phyloP scores from a whole-genome alignment of 1,140 invertebrate genomes.

The Cylas formicarius region DNA sequence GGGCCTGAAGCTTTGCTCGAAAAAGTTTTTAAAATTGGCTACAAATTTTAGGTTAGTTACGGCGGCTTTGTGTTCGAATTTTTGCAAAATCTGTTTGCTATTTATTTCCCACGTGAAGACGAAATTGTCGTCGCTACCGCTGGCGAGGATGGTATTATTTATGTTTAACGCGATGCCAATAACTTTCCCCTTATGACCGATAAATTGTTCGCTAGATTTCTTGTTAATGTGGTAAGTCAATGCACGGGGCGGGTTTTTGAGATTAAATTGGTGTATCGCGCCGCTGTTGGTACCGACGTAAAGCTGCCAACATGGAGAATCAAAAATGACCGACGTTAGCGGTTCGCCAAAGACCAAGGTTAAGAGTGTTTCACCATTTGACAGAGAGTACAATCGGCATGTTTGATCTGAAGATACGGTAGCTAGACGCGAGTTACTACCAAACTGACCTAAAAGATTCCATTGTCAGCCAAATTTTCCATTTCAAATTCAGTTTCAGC shows the following conservation, averaged over 20 bases:
- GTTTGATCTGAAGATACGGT: slow-evolving; percentile 76
- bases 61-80: slow-evolving; percentile 61
- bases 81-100: slow-evolving; percentile 63
- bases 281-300: slow-evolving; percentile 69
- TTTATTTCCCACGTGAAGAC: slow-evolving; percentile 74
- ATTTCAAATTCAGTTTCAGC: slow-evolving; percentile 25
- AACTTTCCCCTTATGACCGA: slow-evolving; percentile 59
- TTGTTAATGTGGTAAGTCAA: slow-evolving; percentile 57
- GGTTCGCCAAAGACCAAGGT: slow-evolving; percentile 66
- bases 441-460: slow-evolving; percentile 36
- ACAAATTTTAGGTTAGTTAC: slow-evolving; percentile 55
- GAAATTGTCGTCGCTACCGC: slow-evolving; percentile 64
- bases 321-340: slow-evolving; percentile 61
- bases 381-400: slow-evolving; percentile 72
- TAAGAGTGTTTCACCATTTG: slow-evolving; percentile 57
- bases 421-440: slow-evolving; percentile 57
- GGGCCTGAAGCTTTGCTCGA: slow-evolving; percentile 28
- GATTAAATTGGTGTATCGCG: slow-evolving; percentile 57
- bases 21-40: slow-evolving; percentile 28
- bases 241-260: slow-evolving; percentile 58
- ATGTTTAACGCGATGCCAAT: slow-evolving; percentile 62
- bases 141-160: slow-evolving; percentile 60
- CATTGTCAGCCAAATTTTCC: too few species aligned
- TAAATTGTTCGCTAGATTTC: slow-evolving; percentile 44
- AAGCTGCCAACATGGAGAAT: slow-evolving; percentile 60